Conservation (phyloP, 2,888 invertebrate species). For the Pterobdella sp. region DNA sequence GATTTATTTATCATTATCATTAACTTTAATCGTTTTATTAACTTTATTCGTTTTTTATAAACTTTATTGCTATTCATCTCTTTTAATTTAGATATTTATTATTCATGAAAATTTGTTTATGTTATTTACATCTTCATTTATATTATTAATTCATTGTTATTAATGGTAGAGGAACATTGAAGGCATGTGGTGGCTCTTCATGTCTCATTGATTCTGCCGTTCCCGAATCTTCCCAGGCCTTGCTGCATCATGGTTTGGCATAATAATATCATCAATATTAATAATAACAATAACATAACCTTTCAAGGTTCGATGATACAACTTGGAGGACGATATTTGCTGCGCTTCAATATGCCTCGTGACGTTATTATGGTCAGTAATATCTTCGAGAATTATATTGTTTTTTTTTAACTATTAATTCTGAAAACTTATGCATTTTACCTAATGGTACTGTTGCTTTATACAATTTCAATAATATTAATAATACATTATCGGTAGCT, state of each 20-base stretch:
- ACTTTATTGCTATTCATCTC: too few relatives aligned
- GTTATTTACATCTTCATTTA: not conserved
- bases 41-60: too few relatives aligned
- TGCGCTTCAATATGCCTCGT: slow-evolving; percentile 39
- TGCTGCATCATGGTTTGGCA: too few relatives aligned
- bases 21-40: not conserved
- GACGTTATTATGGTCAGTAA: slow-evolving; percentile 36
- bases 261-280: too few relatives aligned
- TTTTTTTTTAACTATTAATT: not conserved
- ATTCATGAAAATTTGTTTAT: too few relatives aligned
- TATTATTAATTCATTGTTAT: not conserved
- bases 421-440: not conserved
- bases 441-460: not conserved
- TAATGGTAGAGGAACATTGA: not conserved
- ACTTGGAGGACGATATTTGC: slow-evolving; percentile 36
- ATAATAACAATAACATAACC: too few relatives aligned
- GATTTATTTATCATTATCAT: not conserved
- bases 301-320: slow-evolving; percentile 36
- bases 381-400: slow-evolving; percentile 30
- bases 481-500: not conserved
- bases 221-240: too few relatives aligned
- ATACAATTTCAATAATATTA: slow-evolving; percentile 6
- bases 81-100: too few relatives aligned
- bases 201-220: not conserved
- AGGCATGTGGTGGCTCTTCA: not conserved